Conservation (phyloP, 2,113 vertebrate species). For the Rhadina sibilatrix region DNA sequence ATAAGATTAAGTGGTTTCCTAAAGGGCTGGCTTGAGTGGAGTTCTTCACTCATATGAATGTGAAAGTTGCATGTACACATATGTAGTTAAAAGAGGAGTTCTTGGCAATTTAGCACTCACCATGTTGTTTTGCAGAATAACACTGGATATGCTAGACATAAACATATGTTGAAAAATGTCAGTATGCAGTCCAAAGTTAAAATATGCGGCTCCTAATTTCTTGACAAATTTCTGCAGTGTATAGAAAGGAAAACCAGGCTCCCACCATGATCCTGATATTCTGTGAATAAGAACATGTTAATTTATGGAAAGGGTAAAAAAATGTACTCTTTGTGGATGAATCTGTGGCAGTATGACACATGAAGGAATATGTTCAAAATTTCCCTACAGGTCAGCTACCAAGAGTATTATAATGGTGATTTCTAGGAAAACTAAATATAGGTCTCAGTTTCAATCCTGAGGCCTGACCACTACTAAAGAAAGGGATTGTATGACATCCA, state of each 20-base stretch:
- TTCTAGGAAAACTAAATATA: background rate
- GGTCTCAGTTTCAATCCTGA: background rate
- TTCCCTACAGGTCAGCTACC: background rate
- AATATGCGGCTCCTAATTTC: slow-evolving; percentile 7
- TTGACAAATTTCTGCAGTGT: background rate
- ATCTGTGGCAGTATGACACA: rapidly evolving
- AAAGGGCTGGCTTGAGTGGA: background rate
- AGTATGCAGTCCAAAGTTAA: slow-evolving; percentile 12
- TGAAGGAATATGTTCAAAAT: background rate
- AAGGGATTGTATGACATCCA: background rate
- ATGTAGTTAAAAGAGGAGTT: background rate
- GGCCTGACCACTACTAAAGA: background rate
- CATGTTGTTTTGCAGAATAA: slow-evolving; percentile 18
- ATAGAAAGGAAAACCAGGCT: background rate
- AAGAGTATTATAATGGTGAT: background rate
- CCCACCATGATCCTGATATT: background rate
- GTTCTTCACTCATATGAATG: background rate
- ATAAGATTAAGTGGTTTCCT: background rate
- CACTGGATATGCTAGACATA: slow-evolving; percentile 33
- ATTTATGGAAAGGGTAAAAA: slow-evolving; percentile 4
- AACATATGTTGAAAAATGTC: slow-evolving; percentile 50
- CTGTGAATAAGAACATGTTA: background rate
- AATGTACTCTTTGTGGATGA: background rate
- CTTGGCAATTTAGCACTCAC: background rate
- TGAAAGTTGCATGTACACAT: background rate